These are phyloP conservation scores for Lucifuga dentata DNA, from an alignment of 2,113 vertebrate genomes.

Conservation along the genomic window DNA sequence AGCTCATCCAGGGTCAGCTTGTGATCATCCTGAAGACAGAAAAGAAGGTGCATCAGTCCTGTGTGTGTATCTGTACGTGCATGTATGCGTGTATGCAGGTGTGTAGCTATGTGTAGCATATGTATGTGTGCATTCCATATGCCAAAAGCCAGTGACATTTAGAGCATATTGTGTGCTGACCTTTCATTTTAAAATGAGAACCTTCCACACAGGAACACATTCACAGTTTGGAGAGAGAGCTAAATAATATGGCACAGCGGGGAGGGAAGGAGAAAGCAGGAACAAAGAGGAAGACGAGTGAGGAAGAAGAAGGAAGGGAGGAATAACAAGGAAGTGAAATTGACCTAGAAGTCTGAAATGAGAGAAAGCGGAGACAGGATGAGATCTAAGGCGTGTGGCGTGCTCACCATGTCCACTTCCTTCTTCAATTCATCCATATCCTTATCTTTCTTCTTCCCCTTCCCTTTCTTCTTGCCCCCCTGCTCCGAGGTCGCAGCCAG, in stretches of 20 bases:
- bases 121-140: neutral
- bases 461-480: slow-evolving; percentile 85
- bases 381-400: too few species aligned
- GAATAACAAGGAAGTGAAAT: neutral
- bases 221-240: neutral
- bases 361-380: neutral
- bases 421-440: slow-evolving; percentile 98
- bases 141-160: slow-evolving; percentile 46
- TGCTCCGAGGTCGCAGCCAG: slow-evolving; percentile 96
- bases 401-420: slow-evolving; percentile 88
- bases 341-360: too few species aligned
- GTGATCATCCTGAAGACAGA: slow-evolving; percentile 91
- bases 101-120: neutral
- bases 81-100: neutral
- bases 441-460: slow-evolving; percentile 88
- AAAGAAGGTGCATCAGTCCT: slow-evolving; percentile 34
- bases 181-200: slow-evolving; percentile 40
- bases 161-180: slow-evolving; percentile 22
- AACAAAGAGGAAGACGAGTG: too few species aligned
- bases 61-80: neutral
- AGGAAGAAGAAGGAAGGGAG: neutral
- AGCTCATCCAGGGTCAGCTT: slow-evolving; percentile 96
- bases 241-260: neutral
- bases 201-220: neutral
- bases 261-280: neutral